Evolutionary conservation across 2,888 invertebrate genomes (phyloP).

Genomic region (Syrista parreyssii): DNA sequence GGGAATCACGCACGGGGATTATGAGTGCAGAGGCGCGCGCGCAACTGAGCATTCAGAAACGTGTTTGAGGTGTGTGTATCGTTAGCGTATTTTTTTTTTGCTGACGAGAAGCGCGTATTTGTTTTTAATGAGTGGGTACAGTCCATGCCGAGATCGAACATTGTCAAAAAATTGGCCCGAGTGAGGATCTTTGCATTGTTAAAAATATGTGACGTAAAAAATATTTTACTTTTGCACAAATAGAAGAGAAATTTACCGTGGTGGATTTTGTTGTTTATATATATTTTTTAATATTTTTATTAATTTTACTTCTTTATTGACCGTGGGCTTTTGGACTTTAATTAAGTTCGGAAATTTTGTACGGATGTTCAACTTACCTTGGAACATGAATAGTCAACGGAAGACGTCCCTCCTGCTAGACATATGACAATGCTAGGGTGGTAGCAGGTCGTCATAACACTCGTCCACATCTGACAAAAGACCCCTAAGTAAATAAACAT

Average conservation of each 20-base stretch:
- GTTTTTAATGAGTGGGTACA: conserved; percentile 57
- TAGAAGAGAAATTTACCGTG: no score
- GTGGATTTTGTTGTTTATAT: no score
- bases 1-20: conserved; percentile 39
- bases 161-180: background rate
- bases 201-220: no score
- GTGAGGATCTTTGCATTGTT: no score
- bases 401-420: background rate
- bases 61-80: conserved; percentile 51
- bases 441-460: conserved; percentile 64
- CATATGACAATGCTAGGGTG: conserved; percentile 13
- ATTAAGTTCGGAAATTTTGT: no score
- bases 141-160: conserved; percentile 30
- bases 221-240: no score
- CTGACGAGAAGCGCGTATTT: conserved; percentile 43
- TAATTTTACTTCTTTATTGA: no score
- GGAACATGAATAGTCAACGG: no score
- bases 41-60: conserved; percentile 38
- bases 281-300: no score
- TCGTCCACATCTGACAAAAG: conserved; percentile 57
- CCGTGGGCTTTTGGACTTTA: no score
- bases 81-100: conserved; percentile 59
- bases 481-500: conserved; percentile 63
- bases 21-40: conserved; percentile 40
- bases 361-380: no score